A percentile compares a stretch with the other conserved stretches of the same genome.
Evolutionary conservation across 2,888 invertebrate genomes (phyloP).

Genomic region (Flexamia atlantica): DNA sequence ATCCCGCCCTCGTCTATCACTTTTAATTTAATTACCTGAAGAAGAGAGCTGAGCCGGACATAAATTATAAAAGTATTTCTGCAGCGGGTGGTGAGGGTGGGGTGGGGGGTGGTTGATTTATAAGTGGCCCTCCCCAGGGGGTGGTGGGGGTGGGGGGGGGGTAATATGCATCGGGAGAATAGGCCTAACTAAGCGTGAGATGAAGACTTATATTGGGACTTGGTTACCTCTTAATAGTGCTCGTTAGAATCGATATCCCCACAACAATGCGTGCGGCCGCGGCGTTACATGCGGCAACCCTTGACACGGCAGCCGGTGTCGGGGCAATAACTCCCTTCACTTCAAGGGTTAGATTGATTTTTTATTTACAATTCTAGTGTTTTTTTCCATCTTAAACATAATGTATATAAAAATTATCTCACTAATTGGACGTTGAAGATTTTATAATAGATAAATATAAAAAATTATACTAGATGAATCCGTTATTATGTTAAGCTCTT

Average conservation of each 20-base stretch:
- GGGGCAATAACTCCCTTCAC: no score
- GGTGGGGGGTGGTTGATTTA: constrained; percentile 51
- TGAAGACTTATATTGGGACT: constrained; percentile 36
- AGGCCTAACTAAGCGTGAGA: constrained; percentile 60
- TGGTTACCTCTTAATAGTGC: constrained; percentile 48
- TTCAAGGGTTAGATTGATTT: no score
- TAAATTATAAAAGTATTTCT: constrained; percentile 59
- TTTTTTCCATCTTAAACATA: no score
- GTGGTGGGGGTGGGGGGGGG: not conserved
- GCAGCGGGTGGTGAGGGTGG: not conserved
- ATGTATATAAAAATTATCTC: no score
- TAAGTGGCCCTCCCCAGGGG: constrained; percentile 56
- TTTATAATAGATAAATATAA: no score
- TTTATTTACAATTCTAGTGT: no score
- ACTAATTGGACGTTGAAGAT: no score
- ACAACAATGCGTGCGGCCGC: not conserved
- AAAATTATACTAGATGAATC: no score
- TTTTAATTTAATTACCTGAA: constrained; percentile 54
- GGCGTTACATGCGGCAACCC: not conserved
- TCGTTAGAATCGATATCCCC: constrained; percentile 41
- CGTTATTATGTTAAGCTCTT: no score
- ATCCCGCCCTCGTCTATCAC: constrained; percentile 41
- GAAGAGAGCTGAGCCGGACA: constrained; percentile 53
- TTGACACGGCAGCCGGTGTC: not conserved
- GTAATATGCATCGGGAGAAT: constrained; percentile 61